These are phyloP conservation scores for Phylloscopus trochiloides DNA, from an alignment of 2,113 vertebrate genomes.

Conservation along the genomic window DNA sequence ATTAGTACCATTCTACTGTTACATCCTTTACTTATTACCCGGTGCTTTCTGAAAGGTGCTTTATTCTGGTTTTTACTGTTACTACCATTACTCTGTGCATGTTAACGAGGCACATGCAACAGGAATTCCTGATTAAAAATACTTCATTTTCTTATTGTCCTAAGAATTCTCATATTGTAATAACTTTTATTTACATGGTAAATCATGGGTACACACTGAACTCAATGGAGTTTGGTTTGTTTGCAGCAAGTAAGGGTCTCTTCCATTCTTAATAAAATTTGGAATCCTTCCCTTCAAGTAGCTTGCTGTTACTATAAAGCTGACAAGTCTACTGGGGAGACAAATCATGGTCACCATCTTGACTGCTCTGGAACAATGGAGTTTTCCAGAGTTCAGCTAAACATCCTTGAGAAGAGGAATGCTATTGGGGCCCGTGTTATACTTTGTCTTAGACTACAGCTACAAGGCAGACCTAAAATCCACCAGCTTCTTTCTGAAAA, in stretches of 20 bases:
- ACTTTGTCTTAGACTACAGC: neutral
- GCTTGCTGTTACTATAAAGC: neutral
- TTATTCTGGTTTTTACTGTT: neutral
- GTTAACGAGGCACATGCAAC: neutral
- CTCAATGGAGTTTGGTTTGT: neutral
- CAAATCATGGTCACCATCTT: neutral
- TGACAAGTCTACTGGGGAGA: neutral
- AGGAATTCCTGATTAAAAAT: neutral
- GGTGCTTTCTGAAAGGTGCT: neutral
- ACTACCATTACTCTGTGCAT: neutral
- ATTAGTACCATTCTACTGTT: neutral
- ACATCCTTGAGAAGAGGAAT: neutral
- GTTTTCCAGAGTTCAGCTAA: neutral
- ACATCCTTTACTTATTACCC: neutral
- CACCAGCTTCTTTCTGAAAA: neutral
- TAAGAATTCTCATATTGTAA: neutral
- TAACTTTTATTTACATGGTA: neutral
- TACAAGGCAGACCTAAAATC: neutral
- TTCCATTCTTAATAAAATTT: neutral
- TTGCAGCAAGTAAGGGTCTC: neutral
- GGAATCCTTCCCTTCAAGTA: neutral
- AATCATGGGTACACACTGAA: neutral
- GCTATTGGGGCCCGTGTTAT: neutral
- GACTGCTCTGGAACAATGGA: neutral
- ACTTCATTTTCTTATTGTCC: neutral